These are phyloP conservation scores for Mungos mungo DNA, from an alignment of 2,113 vertebrate species.

Conservation along the genomic window DNA sequence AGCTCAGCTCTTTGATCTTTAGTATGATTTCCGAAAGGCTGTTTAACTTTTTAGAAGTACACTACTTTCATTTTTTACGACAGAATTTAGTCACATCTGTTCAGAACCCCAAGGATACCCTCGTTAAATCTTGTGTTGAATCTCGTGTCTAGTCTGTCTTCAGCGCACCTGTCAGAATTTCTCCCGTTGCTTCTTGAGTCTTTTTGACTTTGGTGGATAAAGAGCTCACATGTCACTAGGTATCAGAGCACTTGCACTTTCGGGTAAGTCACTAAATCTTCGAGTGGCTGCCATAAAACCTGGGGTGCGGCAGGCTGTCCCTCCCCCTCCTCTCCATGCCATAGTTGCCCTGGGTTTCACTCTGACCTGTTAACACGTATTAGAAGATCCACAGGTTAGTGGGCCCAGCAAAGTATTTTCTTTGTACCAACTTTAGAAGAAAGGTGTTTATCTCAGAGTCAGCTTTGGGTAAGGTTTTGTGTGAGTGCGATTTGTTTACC, in stretches of 20 bases:
- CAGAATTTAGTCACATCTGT: not conserved
- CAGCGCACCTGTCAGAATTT: not conserved
- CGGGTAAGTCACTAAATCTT: not conserved
- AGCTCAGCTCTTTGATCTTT: not conserved
- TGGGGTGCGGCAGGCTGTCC: not conserved
- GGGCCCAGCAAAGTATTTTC: not conserved
- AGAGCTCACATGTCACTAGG: not conserved
- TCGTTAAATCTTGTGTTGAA: not conserved
- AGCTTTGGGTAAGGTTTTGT: not conserved
- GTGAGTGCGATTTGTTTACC: not conserved
- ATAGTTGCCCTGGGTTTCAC: accelerated
- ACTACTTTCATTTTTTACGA: not conserved
- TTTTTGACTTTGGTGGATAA: not conserved
- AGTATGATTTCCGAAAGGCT: not conserved
- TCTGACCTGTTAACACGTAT: not conserved
- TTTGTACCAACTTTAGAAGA: not conserved
- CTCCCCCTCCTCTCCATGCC: too few species aligned
- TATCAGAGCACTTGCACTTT: not conserved
- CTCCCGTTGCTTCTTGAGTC: not conserved
- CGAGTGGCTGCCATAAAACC: not conserved
- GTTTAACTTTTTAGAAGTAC: not conserved
- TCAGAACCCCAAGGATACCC: not conserved
- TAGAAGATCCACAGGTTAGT: not conserved
- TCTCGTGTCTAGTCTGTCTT: not conserved
- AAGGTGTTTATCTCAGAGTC: not conserved